Conservation (phyloP, 2,888 invertebrate genomes). For the Zygogramma bicolorata region DNA sequence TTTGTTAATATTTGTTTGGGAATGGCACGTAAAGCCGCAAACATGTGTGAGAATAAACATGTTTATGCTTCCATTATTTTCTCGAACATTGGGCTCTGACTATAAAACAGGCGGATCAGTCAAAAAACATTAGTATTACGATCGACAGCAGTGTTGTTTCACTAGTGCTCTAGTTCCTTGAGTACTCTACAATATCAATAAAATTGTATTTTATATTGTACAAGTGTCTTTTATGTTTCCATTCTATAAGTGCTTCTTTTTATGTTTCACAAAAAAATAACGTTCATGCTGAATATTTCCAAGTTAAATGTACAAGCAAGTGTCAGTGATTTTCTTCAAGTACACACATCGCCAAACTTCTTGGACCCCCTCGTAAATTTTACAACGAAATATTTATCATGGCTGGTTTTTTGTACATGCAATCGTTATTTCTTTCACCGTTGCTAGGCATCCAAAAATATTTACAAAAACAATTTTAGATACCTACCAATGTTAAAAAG, state of each 20-base stretch:
- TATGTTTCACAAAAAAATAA: not conserved
- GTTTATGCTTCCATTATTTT: not conserved
- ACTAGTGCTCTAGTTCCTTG: not conserved
- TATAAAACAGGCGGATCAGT: not conserved
- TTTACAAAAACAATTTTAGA: no score
- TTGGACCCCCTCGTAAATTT: no score
- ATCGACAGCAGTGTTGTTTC: not conserved
- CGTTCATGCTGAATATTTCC: not conserved
- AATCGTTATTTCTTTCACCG: no score
- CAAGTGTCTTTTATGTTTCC: not conserved
- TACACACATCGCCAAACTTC: no score
- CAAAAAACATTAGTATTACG: not conserved
- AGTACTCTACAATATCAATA: not conserved
- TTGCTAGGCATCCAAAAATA: no score
- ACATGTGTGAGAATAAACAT: not conserved
- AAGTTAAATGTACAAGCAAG: not conserved
- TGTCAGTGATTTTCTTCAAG: not conserved
- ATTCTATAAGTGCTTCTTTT: not conserved
- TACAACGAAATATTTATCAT: no score
- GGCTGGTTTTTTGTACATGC: no score
- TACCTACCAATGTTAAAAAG: no score
- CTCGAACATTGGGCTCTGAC: not conserved
- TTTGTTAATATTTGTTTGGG: not conserved
- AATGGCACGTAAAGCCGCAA: not conserved
- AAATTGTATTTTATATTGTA: not conserved